Evolutionary conservation across 2,888 invertebrate species (phyloP).

Genomic region (Erynnis tages): DNA sequence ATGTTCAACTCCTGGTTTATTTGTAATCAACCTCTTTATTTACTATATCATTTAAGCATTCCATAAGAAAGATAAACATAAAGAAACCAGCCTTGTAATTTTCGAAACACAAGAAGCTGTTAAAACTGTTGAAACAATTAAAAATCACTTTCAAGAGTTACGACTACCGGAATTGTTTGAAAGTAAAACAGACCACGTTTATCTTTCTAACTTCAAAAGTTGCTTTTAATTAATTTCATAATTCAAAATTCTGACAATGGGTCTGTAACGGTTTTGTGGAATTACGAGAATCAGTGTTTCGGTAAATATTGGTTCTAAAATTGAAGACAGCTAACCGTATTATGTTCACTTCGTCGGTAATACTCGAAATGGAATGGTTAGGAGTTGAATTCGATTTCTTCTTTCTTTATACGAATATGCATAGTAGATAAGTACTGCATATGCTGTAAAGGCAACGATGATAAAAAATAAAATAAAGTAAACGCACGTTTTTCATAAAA

Average conservation of each 20-base stretch:
- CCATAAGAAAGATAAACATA: not conserved
- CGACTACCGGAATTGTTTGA: constrained; percentile 17
- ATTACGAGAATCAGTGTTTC: not conserved
- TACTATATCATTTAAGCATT: too few species aligned
- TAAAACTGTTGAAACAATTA: constrained; percentile 3
- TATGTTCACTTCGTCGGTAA: constrained; percentile 2
- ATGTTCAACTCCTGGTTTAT: too few species aligned
- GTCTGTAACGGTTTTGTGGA: not conserved
- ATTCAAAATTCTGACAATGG: constrained; percentile 4
- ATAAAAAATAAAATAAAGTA: too few species aligned
- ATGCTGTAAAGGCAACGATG: too few species aligned
- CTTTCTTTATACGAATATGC: too few species aligned
- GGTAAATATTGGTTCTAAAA: not conserved
- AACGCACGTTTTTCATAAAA: too few species aligned
- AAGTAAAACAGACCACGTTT: constrained; percentile 17
- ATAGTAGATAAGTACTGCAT: too few species aligned
- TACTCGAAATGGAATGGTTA: not conserved
- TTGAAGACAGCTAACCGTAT: constrained; percentile 7
- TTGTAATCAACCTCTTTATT: too few species aligned
- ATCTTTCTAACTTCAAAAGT: constrained; percentile 15
- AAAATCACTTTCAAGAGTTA: not conserved
- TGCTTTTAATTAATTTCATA: constrained; percentile 24
- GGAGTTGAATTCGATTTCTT: not conserved
- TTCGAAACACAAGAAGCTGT: not conserved
- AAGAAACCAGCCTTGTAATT: not conserved